A percentile compares a stretch with the other conserved stretches of the same genome.
Conservation (phyloP, 2,888 invertebrate genomes). For the Melieria omissa region DNA sequence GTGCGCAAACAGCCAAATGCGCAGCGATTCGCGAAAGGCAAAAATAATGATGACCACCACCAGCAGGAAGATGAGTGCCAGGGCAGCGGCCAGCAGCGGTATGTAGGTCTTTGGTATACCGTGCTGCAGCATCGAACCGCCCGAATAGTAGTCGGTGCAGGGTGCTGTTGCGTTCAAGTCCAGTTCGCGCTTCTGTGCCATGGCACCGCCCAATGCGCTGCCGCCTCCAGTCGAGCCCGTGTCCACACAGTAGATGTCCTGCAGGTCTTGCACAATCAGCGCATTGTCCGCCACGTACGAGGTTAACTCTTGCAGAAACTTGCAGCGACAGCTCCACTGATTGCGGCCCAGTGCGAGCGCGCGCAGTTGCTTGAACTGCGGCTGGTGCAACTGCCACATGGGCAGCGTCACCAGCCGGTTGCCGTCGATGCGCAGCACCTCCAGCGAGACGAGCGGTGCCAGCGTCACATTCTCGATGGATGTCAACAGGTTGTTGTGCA, state of each 20-base stretch:
- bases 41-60: constrained; percentile 82
- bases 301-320: constrained; percentile 86
- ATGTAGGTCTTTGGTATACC: constrained; percentile 84
- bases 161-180: constrained; percentile 82
- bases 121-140: constrained; percentile 80
- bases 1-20: constrained; percentile 87
- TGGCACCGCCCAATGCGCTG: constrained; percentile 42
- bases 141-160: constrained; percentile 87
- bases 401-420: constrained; percentile 85
- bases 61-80: constrained; percentile 81
- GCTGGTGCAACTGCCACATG: constrained; percentile 75
- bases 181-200: constrained; percentile 74
- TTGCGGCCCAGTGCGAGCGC: constrained; percentile 77
- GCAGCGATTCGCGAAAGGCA: constrained; percentile 84
- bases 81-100: constrained; percentile 83
- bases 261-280: constrained; percentile 82
- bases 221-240: constrained; percentile 34
- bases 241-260: constrained; percentile 85
- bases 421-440: constrained; percentile 84
- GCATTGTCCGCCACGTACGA: constrained; percentile 86
- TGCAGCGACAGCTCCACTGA: constrained; percentile 91
- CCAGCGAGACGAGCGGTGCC: constrained; percentile 80
- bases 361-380: constrained; percentile 65
- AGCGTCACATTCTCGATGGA: constrained; percentile 85
- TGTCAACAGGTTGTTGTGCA: constrained; percentile 86